Base-by-base conservation (phyloP, 2,888 invertebrate species). In the Rhopalosiphum nymphaeae region DNA sequence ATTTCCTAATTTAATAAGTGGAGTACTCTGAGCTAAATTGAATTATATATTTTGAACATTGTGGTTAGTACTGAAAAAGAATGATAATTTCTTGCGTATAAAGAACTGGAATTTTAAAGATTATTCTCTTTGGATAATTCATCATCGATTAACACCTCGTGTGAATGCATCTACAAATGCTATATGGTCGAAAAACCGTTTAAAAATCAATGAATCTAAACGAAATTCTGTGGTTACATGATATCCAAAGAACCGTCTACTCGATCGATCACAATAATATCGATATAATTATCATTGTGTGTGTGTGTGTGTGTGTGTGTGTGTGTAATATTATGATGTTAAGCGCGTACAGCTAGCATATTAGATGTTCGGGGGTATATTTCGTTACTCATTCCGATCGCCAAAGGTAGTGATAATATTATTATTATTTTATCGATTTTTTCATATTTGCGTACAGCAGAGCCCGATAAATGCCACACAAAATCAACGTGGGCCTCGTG, bases 401-500 rank as follows among this genome's bases (percentile, higher is more conserved):
- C 21, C 53, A 16, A 53, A 1, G 3, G 53, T 3, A 21, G 21
- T 53, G 21, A 21, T 53, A 61, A 3, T 61, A 67, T 67, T 1
- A 9, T 29, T 9, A 29, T 29, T 29, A 61, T 57, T 26, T 26
- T 9, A 57, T 29, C 0, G n/a, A 7, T 36, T 67, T n/a, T 0
- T 5, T 36, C 7, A 5, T 36, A 21, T 78, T 78, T 67, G 36
- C 36, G 78, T 78, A 21, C 36, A 78, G 46, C 86, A 56, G n/a
- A 42, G 46, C 86, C 91, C 92, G 67, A n/a, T 88, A 44, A 78
- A 94, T 94, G 93, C 61, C 90, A 49, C 61, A 49, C 85, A 94
- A 90, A 94, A 86, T 94, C 93, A 94, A 90, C 85, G 90, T 94
- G 93, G 61, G 84, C 90, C 93, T 94, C 90, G 85, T 94, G 7